These are phyloP conservation scores for Drosophila pachea DNA, from an alignment of 1,140 invertebrate genomes.

Conservation along the genomic window DNA sequence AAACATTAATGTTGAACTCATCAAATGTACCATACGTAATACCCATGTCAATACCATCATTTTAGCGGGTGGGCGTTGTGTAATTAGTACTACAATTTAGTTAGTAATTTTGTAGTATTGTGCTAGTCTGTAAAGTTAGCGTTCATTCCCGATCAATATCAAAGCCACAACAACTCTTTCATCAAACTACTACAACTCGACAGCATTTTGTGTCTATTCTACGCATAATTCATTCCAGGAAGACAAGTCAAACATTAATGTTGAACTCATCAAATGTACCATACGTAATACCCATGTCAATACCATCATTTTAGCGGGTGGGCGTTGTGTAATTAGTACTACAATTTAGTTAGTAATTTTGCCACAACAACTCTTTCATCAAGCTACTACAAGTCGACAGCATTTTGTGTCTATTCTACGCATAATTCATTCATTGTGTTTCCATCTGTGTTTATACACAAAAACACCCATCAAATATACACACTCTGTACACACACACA, in stretches of 20 bases:
- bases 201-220: background rate
- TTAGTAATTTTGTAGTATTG: constrained; percentile 30
- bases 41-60: constrained; percentile 6
- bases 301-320: constrained; percentile 10
- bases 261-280: constrained; percentile 23
- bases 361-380: constrained; percentile 2
- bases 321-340: constrained; percentile 12
- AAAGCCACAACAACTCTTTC: constrained; percentile 3
- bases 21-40: constrained; percentile 15
- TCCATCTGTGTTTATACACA: constrained; percentile 6
- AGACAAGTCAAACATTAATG: constrained; percentile 13
- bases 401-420: background rate
- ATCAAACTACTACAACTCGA: constrained; percentile 1
- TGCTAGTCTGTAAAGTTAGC: constrained; percentile 26
- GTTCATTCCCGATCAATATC: constrained; percentile 18
- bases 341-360: constrained; percentile 18
- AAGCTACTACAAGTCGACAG: background rate
- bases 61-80: constrained; percentile 12
- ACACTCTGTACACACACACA: constrained; percentile 18
- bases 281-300: background rate
- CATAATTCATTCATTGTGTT: background rate
- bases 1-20: constrained; percentile 20
- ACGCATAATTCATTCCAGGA: background rate
- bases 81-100: constrained; percentile 15
- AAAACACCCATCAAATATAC: constrained; percentile 11